Evolutionary conservation across 1,140 invertebrate species (phyloP).

Genomic region (Eciton burchellii): DNA sequence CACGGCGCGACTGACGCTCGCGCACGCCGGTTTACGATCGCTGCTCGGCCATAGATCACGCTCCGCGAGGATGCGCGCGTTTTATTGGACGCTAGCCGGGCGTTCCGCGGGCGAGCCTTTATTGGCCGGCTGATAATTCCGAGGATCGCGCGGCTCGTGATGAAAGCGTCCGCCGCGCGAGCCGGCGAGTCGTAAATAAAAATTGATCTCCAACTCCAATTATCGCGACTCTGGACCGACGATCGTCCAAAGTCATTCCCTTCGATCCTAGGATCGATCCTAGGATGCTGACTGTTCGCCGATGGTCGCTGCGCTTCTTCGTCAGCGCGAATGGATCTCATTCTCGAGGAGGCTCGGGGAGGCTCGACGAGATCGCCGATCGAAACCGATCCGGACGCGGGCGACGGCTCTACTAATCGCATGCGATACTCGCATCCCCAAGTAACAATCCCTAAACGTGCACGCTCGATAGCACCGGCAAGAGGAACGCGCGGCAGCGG

Average conservation of each 20-base stretch:
- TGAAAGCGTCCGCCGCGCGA: background rate
- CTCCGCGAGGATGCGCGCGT: slow-evolving; percentile 51
- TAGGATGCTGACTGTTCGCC: no score
- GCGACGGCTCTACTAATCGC: background rate
- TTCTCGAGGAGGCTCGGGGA: no score
- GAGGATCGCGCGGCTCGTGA: slow-evolving; percentile 33
- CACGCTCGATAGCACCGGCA: background rate
- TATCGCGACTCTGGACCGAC: no score
- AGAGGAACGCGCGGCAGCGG: background rate
- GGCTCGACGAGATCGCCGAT: no score
- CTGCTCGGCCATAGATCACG: slow-evolving; percentile 53
- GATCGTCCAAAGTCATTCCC: background rate
- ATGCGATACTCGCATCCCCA: background rate
- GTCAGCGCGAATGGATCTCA: no score
- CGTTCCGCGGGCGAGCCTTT: slow-evolving; percentile 35
- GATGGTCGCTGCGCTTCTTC: no score
- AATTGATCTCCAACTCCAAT: no score
- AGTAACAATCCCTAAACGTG: slow-evolving; percentile 11
- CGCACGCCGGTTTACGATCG: slow-evolving; percentile 53
- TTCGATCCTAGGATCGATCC: no score
- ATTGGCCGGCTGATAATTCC: slow-evolving; percentile 52
- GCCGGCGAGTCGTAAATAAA: slow-evolving; percentile 35
- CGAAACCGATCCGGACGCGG: no score
- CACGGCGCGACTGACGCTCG: background rate
- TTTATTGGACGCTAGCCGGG: slow-evolving; percentile 48